Base-by-base conservation (phyloP, 2,888 invertebrate species). In the Neria commutata region DNA sequence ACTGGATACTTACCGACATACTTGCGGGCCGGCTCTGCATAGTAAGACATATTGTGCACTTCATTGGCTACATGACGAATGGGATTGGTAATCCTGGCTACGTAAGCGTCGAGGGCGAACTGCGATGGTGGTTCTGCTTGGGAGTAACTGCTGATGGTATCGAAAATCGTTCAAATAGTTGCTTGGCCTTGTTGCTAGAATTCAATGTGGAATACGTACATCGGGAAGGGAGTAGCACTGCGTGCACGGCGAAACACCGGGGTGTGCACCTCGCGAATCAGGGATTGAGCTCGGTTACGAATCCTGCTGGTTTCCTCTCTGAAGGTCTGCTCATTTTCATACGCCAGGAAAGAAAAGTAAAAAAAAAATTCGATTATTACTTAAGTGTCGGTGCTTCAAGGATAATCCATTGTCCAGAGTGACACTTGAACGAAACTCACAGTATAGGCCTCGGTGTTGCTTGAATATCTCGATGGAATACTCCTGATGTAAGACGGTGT, bases 231-330 rank as follows among this genome's bases (percentile, higher is more conserved):
- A 21, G 81, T 80, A 63, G 86, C 77, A 58, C 87, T 84, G 67
- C 85, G 84, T 48, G 89, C 87, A 67, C 91, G 88, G 54, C 91
- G 88, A 55, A 90, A 89, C 58, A 92, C 88, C 62, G 90, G 89
- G 45, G 89, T 86, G 76, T 92, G 90, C 67, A 92, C 86, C 69
- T 89, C 87, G 70, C 87, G 87, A 68, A 93, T 84, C 55, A 93
- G 84, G 56, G 90, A 86, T 70, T 89, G 88, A 49, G 92, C 89
- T 74, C 90, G 89, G 53, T 91, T 89, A 69, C 92, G 88, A 78
- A 94, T 93, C 72, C 89, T 87, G 76, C 89, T 88, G 66, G 90
- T 89, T 83, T 93, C 92, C 80, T 91, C 91, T 80, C 91, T 89
- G 83, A 93, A 94, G 70, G 86, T 86, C 93, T 94, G 86, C n/a